Conservation (phyloP, 2,113 vertebrate genomes). For the Callaeas wilsoni region DNA sequence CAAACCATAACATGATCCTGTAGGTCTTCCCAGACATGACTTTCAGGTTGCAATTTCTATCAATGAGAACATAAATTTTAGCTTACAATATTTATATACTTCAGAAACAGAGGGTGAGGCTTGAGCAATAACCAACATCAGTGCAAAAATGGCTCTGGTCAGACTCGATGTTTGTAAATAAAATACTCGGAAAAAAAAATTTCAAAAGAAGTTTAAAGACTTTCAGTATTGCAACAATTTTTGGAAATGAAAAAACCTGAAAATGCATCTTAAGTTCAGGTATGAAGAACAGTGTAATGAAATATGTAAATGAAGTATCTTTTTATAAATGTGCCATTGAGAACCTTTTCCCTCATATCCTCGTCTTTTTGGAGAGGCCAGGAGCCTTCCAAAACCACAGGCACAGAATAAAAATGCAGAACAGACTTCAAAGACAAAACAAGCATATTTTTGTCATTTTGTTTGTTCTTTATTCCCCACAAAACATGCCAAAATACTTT, state of each 20-base stretch:
- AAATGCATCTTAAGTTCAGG: not conserved
- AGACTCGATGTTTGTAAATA: not conserved
- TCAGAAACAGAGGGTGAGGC: not conserved
- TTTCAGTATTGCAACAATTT: not conserved
- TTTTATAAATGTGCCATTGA: not conserved
- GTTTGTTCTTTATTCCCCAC: not conserved
- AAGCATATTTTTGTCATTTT: not conserved
- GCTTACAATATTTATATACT: not conserved
- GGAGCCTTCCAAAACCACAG: not conserved
- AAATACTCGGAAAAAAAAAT: not conserved
- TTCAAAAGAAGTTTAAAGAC: not conserved
- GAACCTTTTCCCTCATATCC: not conserved
- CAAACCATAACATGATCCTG: not conserved
- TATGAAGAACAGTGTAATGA: not conserved
- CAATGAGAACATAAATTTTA: not conserved
- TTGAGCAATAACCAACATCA: not conserved
- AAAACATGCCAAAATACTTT: not conserved
- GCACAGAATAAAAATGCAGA: not conserved
- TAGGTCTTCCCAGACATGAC: not conserved
- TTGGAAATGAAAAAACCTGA: not conserved
- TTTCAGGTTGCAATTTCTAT: not conserved
- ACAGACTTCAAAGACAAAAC: not conserved
- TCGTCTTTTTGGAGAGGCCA: accelerated
- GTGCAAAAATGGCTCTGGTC: not conserved
- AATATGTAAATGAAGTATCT: not conserved